A percentile compares a stretch with the other conserved stretches of the same genome.
phyloP scores from a whole-genome alignment of 1,140 invertebrate genomes.

The Drosophila arawakana region DNA sequence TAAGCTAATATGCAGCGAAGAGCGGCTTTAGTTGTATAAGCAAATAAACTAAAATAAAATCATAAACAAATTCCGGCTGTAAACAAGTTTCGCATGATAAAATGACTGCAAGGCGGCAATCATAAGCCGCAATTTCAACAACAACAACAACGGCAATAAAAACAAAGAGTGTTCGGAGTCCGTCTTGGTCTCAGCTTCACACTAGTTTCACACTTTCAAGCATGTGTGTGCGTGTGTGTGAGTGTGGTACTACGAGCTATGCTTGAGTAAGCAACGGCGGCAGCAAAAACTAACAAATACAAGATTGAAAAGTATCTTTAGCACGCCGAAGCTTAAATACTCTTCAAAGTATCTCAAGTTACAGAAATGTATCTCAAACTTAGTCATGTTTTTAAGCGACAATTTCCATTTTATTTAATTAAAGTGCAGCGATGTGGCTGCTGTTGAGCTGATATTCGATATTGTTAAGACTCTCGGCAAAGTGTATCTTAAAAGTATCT shows the following conservation, averaged over 20 bases:
- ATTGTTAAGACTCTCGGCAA: no score
- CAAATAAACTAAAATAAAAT: constrained; percentile 30
- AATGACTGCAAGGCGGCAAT: constrained; percentile 18
- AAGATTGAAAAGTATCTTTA: constrained; percentile 58
- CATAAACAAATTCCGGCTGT: constrained; percentile 49
- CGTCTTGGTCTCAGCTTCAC: constrained; percentile 49
- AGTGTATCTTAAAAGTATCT: constrained; percentile 55
- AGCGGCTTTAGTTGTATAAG: constrained; percentile 6
- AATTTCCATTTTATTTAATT: no score
- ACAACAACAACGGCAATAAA: constrained; percentile 18
- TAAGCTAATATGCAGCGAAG: background rate
- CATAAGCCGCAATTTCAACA: constrained; percentile 11
- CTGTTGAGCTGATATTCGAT: no score
- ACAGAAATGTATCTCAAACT: no score
- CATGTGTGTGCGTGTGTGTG: constrained; percentile 14
- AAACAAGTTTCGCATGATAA: constrained; percentile 49
- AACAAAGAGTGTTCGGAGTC: background rate
- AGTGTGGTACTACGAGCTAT: constrained; percentile 31
- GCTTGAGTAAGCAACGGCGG: constrained; percentile 50
- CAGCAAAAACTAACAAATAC: constrained; percentile 23
- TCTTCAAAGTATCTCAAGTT: no score
- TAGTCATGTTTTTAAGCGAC: no score
- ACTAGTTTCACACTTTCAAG: constrained; percentile 65
- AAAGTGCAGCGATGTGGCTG: no score
- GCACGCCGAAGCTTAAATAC: constrained; percentile 31